Percentiles rank a stretch among this genome's conserved stretches.
Conservation (phyloP, 2,888 invertebrate genomes). For the Sturmia bella region DNA sequence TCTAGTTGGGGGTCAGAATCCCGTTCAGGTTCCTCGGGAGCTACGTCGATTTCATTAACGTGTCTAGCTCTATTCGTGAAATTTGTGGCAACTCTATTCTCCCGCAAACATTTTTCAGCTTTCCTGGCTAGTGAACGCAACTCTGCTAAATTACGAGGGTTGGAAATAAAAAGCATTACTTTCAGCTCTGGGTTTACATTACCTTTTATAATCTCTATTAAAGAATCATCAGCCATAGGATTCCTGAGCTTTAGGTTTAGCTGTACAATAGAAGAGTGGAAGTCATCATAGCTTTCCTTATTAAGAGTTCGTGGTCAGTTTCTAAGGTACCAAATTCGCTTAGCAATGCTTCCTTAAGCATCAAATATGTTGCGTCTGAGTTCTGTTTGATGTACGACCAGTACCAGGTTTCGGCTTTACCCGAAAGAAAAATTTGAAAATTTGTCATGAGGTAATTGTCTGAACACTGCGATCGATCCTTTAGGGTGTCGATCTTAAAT, state of each 20-base stretch:
- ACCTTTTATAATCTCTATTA: slow-evolving; percentile 13
- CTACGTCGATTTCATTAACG: slow-evolving; percentile 19
- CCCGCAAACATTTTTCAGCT: slow-evolving; percentile 6
- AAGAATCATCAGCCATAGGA: neutral
- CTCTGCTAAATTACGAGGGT: neutral
- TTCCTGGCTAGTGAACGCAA: slow-evolving; percentile 11
- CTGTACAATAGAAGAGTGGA: neutral
- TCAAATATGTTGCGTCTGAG: neutral
- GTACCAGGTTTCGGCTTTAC: slow-evolving; percentile 9
- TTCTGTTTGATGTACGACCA: slow-evolving; percentile 15
- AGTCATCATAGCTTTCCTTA: slow-evolving; percentile 16
- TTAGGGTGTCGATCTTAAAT: slow-evolving; percentile 21
- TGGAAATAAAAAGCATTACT: slow-evolving; percentile 31
- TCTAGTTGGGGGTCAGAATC: slow-evolving; percentile 34
- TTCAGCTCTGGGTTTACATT: slow-evolving; percentile 8
- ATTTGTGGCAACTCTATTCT: neutral
- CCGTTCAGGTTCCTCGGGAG: neutral
- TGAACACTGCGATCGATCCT: neutral
- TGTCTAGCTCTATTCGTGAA: neutral
- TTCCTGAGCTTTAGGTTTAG: neutral
- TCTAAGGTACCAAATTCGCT: neutral
- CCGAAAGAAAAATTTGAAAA: slow-evolving; percentile 2
- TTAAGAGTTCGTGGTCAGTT: slow-evolving; percentile 23
- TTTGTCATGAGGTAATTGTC: neutral
- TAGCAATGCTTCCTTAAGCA: neutral